Conservation (phyloP, 2,113 vertebrate species). For the Junco hyemalis region DNA sequence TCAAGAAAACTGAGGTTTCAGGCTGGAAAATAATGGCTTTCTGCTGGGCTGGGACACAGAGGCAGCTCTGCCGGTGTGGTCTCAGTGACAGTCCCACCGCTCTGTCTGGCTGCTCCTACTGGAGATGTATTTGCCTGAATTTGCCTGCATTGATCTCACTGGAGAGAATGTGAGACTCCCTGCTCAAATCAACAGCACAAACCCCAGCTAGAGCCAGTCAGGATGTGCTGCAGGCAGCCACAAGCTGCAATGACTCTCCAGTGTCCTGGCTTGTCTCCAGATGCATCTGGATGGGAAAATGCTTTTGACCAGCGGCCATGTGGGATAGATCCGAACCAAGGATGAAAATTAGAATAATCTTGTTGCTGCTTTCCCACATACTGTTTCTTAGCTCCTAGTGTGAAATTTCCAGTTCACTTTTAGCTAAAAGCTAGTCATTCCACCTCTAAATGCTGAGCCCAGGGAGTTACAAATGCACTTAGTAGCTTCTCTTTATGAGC, state of each 20-base stretch:
- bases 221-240: not conserved
- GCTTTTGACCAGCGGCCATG: slow-evolving; percentile 11
- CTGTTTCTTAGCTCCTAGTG: not conserved
- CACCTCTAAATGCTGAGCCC: not conserved
- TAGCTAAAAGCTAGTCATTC: not conserved
- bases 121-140: not conserved
- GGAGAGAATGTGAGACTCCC: not conserved
- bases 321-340: not conserved
- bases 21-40: not conserved
- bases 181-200: not conserved
- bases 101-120: not conserved
- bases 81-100: not conserved
- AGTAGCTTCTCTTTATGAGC: not conserved
- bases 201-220: not conserved
- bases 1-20: not conserved
- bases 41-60: not conserved
- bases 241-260: not conserved
- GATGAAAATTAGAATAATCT: not conserved
- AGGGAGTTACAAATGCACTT: not conserved
- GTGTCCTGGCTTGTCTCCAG: not conserved
- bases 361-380: not conserved
- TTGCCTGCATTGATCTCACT: not conserved
- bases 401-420: not conserved
- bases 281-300: not conserved
- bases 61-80: not conserved